Percentiles rank a stretch among this genome's conserved stretches.
Conservation (phyloP, 2,113 vertebrate species). For the Nothoprocta pentlandii region DNA sequence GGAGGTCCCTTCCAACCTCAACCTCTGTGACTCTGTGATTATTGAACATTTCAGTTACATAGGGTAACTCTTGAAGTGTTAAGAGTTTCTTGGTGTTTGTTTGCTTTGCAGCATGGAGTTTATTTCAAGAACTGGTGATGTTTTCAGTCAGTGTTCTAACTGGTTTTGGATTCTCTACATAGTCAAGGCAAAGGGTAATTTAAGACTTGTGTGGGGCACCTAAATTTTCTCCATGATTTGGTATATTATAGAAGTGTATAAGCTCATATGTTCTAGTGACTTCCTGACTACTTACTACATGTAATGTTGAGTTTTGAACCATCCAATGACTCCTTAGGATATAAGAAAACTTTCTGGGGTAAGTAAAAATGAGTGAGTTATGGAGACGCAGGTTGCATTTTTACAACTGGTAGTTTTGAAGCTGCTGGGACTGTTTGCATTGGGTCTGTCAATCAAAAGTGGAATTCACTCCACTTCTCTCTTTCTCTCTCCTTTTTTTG, state of each 20-base stretch:
- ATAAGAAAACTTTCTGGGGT: background rate
- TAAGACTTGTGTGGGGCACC: background rate
- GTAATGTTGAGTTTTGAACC: background rate
- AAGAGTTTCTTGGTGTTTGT: background rate
- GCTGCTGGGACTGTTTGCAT: slow-evolving; percentile 20
- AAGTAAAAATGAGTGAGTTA: background rate
- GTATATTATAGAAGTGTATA: background rate
- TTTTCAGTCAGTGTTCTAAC: background rate
- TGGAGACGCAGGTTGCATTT: background rate
- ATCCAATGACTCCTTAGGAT: background rate
- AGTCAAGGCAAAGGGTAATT: background rate
- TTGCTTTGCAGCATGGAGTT: background rate
- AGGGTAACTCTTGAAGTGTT: background rate
- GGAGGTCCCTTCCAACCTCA: no score
- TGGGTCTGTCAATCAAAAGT: slow-evolving; percentile 25
- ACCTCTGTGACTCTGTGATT: background rate
- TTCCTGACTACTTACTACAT: slow-evolving; percentile 10
- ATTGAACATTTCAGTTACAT: background rate
- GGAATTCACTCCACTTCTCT: background rate
- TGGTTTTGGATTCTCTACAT: background rate
- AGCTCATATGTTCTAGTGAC: accelerated
- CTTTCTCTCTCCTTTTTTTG: background rate
- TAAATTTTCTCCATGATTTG: background rate
- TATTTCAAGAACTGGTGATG: background rate
- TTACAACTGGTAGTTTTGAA: background rate